A percentile compares a stretch with the other conserved stretches of the same genome.
These are phyloP conservation scores for Raja brachyura DNA, from an alignment of 2,113 vertebrate species.

Conservation along the genomic window DNA sequence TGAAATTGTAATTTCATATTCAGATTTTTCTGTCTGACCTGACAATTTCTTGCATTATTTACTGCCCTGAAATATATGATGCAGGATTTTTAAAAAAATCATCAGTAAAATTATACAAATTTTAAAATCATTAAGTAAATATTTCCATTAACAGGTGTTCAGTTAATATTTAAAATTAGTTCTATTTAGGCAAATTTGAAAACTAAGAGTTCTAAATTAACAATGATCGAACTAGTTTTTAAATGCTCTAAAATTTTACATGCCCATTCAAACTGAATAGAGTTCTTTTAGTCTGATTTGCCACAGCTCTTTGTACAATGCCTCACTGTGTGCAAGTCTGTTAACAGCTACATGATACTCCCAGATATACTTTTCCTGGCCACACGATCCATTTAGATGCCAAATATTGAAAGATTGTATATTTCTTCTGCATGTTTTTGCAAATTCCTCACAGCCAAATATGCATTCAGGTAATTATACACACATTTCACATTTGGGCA, in stretches of 20 bases:
- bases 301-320: slow-evolving; percentile 53
- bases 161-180: not conserved
- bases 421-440: slow-evolving; percentile 69
- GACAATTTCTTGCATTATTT: not conserved
- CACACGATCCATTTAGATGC: slow-evolving; percentile 58
- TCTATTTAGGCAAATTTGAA: not conserved
- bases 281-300: slow-evolving; percentile 47
- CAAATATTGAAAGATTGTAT: slow-evolving; percentile 59
- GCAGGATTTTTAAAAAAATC: not conserved
- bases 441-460: slow-evolving; percentile 58
- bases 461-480: slow-evolving; percentile 41
- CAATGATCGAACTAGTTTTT: not conserved
- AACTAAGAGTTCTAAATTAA: slow-evolving; percentile 6
- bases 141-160: slow-evolving; percentile 44
- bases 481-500: not conserved
- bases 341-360: slow-evolving; percentile 63
- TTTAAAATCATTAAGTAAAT: slow-evolving; percentile 28
- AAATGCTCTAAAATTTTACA: not conserved
- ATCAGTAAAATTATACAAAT: not conserved
- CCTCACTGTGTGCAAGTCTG: slow-evolving; percentile 55
- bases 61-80: not conserved
- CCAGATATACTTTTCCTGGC: slow-evolving; percentile 61
- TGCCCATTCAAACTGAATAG: slow-evolving; percentile 42
- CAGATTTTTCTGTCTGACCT: not conserved
- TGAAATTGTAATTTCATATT: not conserved